Base-by-base conservation (phyloP, 2,113 vertebrate genomes). In the Leucopsar rothschildi region DNA sequence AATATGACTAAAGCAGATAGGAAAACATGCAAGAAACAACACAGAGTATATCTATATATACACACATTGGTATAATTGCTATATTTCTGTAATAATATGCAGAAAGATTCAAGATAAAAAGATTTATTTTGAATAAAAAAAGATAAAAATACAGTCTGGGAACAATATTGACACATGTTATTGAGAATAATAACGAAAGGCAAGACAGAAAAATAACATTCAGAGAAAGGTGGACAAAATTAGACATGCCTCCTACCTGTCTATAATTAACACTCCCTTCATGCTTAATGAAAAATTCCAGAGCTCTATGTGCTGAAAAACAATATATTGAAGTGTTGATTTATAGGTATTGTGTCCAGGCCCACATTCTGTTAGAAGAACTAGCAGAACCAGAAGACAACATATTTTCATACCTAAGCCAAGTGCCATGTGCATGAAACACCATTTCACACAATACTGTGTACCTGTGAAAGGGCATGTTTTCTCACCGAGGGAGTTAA, bases 291-390 rank as follows among this genome's bases (percentile, higher is more conserved):
- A 98, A 97, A 91, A 98, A 98, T 85, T 98, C 97, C 93, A 98
- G 94, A 82, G 96, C 98, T 97, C 98, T 98, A 56, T 98, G 98
- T 77, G 98, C 98, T 98, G 89, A 88, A 96, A 96, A 91, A 95
- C 78, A 97, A 78, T 14, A 93, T 52, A 92, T 40, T 31, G 21
- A 87, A 65, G 28, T 21, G 55, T 64, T 90, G 42, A 75, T 78
- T 95, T 69, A 64, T 0, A 86, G 35, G 24, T 52, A 37, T 21
- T 44, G 24, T 49, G 14, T 47, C 12, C 42, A 80, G 40, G 28
- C 24, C 35, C 4, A 2, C 0, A 1, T 69, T 83, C 79, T 35
- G 1, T 75, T 33, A 71, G 64, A 88, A 90, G 28, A 40, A 63
- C 47, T 25, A 79, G 19, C 44, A 86, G 56, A 94, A 50, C 3